A percentile compares a stretch with the other conserved stretches of the same genome.
phyloP scores from a whole-genome alignment of 2,888 invertebrate species.

The Erannis defoliaria region DNA sequence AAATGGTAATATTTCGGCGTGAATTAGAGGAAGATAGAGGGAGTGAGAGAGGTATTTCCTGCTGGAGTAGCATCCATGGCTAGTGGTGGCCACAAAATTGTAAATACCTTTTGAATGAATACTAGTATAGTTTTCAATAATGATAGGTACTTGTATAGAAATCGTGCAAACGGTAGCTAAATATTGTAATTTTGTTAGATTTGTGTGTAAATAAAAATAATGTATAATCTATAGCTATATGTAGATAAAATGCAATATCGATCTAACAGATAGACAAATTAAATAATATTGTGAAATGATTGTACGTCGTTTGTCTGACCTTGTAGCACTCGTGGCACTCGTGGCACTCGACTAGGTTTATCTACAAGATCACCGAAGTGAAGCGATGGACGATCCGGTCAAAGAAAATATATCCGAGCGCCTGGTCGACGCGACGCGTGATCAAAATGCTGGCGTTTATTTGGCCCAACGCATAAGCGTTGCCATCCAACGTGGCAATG shows the following conservation, averaged over 20 bases:
- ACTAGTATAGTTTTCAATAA: not conserved
- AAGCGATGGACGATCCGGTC: no score
- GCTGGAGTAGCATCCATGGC: not conserved
- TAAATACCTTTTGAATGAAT: not conserved
- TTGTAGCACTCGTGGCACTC: not conserved
- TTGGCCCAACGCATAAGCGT: no score
- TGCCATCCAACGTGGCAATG: no score
- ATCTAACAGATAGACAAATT: slow-evolving; percentile 56
- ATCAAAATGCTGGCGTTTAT: no score
- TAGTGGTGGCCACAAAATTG: not conserved
- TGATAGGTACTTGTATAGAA: slow-evolving; percentile 11
- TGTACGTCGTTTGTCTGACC: not conserved
- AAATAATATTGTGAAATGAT: slow-evolving; percentile 12
- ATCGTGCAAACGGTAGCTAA: slow-evolving; percentile 2
- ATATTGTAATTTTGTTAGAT: slow-evolving; percentile 37
- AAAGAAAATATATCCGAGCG: no score
- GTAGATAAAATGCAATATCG: slow-evolving; percentile 60
- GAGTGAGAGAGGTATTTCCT: not conserved
- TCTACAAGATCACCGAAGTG: no score
- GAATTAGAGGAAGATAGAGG: not conserved
- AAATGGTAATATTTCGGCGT: not conserved
- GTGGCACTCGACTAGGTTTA: no score
- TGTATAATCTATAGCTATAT: slow-evolving; percentile 6
- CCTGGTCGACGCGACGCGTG: no score
- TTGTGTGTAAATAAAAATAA: slow-evolving; percentile 32